phyloP scores from a whole-genome alignment of 2,797 vertebrate species.

The Mormyrus hasselquistii region DNA sequence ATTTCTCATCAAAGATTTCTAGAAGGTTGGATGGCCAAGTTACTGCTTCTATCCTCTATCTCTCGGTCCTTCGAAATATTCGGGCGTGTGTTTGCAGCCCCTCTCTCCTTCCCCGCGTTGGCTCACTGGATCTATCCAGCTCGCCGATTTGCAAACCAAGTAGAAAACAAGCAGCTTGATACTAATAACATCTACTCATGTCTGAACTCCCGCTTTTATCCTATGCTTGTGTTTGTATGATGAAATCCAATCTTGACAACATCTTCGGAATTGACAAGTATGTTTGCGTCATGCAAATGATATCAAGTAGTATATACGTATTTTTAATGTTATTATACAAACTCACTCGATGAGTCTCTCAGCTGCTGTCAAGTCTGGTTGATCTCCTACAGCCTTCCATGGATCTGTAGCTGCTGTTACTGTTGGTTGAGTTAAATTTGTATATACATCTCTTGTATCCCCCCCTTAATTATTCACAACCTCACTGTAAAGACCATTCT shows the following conservation, averaged over 20 bases:
- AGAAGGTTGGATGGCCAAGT: conserved; percentile 46
- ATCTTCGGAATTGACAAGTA: conserved; percentile 41
- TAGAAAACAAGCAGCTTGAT: background rate
- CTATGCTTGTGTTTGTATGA: background rate
- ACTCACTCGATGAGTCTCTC: background rate
- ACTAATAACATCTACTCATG: background rate
- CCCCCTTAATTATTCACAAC: background rate
- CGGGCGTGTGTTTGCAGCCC: conserved; percentile 37
- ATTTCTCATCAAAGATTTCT: conserved; percentile 34
- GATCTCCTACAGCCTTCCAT: background rate
- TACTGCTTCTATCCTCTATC: conserved; percentile 37
- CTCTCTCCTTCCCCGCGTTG: conserved; percentile 33
- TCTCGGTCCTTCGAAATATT: conserved; percentile 48
- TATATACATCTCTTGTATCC: background rate
- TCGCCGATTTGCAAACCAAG: background rate
- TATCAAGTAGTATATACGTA: background rate
- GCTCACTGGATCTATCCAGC: conserved; percentile 37
- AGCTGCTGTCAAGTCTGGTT: conserved; percentile 17
- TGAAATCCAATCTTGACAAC: conserved; percentile 29
- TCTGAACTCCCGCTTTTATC: background rate
- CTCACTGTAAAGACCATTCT: background rate
- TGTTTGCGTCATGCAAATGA: conserved; percentile 8
- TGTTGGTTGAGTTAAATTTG: background rate
- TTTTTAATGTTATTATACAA: background rate
- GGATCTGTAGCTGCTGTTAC: background rate